Conservation (phyloP, 2,113 vertebrate species). For the Rutilus rutilus region DNA sequence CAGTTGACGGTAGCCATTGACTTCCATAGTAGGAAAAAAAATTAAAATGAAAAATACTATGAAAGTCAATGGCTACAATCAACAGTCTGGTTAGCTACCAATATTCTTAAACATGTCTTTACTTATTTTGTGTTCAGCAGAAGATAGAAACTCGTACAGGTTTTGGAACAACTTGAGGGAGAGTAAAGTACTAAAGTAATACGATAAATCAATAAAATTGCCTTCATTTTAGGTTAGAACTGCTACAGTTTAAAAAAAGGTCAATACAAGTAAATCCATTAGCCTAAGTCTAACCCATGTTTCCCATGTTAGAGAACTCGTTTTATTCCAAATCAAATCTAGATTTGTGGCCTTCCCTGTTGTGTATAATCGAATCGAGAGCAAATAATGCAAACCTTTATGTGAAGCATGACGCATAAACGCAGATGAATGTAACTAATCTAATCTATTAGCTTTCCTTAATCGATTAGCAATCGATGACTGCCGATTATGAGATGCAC, state of each 20-base stretch:
- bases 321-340: background rate
- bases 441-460: background rate
- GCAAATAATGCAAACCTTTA: constrained; percentile 10
- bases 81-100: no score
- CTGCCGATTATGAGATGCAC: background rate
- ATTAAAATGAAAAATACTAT: no score
- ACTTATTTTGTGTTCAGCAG: background rate
- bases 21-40: no score
- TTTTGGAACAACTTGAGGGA: no score
- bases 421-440: background rate
- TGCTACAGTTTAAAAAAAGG: background rate
- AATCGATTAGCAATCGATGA: constrained; percentile 14
- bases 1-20: no score
- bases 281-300: no score
- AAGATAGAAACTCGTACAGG: background rate
- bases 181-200: background rate
- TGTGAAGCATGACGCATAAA: background rate
- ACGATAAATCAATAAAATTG: background rate
- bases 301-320: background rate
- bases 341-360: background rate
- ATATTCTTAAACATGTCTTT: no score
- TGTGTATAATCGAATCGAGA: background rate
- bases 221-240: background rate
- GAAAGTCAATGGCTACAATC: no score
- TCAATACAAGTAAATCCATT: background rate